Base-by-base conservation (phyloP, 2,113 vertebrate species). In the Psammodynastes pulverulentus region DNA sequence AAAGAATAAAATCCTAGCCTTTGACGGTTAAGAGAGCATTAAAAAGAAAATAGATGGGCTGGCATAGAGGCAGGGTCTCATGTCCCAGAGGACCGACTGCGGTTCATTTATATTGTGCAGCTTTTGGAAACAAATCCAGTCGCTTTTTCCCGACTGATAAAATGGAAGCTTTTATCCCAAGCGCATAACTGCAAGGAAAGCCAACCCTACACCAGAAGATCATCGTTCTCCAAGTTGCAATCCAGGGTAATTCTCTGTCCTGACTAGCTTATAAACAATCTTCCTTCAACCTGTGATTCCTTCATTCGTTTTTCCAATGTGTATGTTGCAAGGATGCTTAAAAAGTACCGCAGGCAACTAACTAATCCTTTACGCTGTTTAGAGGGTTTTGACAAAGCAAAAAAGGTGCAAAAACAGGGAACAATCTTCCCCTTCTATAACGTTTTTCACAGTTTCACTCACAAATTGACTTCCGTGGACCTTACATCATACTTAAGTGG, bases 1-100 rank as follows among this genome's bases (percentile, higher is more conserved):
- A 88, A 92, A 89, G 67, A 89, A 84, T 92, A 92, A 92, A 92
- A 92, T 23, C 46, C 45, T 49, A 89, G 45, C 15, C 46, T 89
- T 43, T 72, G 91, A 89, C 48, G 67, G 91, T 84, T 89, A 92
- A 89, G 46, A 54, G 34, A 52, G 79, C 88, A 51, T 89, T 90
- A 86, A 86, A 86, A 92, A 54, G 67, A 46, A 24, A 89, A 58
- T 89, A 84, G 85, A 84, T 26, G 0, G 52, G 52, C 45, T 85
- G 72, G 52, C 88, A 58, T 86, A 51, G 17, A 51, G 88, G 12
- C 53, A 86, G n/a, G 53, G 62, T 29, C 62, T 88, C 26, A 9
- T 29, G 1, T 89, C 51, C 51, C 62, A 26, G 85, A 48, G 24
- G 39, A 54, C n/a, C 3, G 0, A 6, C 58, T 39, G 45, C 8